phyloP scores from a whole-genome alignment of 2,888 invertebrate species.

The Melanchra persicariae region DNA sequence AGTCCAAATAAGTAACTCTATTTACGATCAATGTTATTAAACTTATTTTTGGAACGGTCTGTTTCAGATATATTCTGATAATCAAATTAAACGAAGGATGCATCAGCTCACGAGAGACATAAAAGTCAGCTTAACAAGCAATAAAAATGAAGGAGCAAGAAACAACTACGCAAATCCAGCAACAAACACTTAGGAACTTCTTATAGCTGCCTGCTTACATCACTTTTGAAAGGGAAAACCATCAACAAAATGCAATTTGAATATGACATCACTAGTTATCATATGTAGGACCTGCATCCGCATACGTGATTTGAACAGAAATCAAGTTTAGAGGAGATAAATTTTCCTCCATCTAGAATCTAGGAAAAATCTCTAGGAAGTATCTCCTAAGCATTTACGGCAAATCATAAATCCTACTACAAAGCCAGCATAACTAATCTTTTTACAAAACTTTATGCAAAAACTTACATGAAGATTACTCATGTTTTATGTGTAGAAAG shows the following conservation, averaged over 20 bases:
- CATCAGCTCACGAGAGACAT: slow-evolving; percentile 28
- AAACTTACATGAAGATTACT: slow-evolving; percentile 39
- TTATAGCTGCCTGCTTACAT: slow-evolving; percentile 42
- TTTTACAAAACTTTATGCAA: slow-evolving; percentile 34
- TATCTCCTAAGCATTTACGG: slow-evolving; percentile 15
- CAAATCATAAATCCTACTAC: slow-evolving; percentile 30
- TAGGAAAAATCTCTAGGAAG: slow-evolving; percentile 21
- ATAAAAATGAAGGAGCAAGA: slow-evolving; percentile 38
- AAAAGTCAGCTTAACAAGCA: slow-evolving; percentile 47
- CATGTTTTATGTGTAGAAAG: slow-evolving; percentile 54
- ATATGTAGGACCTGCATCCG: slow-evolving; percentile 38
- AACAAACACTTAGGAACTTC: slow-evolving; percentile 27
- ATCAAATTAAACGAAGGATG: slow-evolving; percentile 44
- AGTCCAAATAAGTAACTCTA: slow-evolving; percentile 20
- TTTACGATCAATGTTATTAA: slow-evolving; percentile 12
- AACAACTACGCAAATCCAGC: slow-evolving; percentile 32
- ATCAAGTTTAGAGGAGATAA: slow-evolving; percentile 21
- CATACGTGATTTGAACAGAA: slow-evolving; percentile 37
- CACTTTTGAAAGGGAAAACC: slow-evolving; percentile 33
- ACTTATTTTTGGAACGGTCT: slow-evolving; percentile 10
- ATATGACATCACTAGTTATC: slow-evolving; percentile 54
- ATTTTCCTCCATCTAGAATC: slow-evolving; percentile 15
- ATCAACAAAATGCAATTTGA: slow-evolving; percentile 37
- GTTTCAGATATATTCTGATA: slow-evolving; percentile 7
- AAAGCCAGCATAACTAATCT: slow-evolving; percentile 16